These are phyloP conservation scores for Euwallacea similis DNA, from an alignment of 1,140 invertebrate species.

Conservation along the genomic window DNA sequence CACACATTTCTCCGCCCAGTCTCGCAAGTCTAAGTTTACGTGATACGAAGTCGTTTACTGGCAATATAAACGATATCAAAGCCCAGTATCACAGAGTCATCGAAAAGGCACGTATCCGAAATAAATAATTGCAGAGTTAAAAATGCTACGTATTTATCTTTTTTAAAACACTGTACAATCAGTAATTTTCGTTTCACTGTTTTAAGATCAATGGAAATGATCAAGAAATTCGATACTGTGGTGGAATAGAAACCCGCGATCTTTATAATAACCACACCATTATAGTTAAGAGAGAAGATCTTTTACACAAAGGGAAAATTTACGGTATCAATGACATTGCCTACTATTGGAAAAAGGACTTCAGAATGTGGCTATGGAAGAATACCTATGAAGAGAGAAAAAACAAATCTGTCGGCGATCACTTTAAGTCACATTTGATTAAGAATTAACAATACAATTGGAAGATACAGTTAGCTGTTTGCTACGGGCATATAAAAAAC, in stretches of 20 bases:
- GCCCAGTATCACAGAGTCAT: background rate
- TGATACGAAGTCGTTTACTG: constrained; percentile 39
- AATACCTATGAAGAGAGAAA: constrained; percentile 33
- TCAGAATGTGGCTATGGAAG: constrained; percentile 42
- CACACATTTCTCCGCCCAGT: constrained; percentile 20
- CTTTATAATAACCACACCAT: constrained; percentile 25
- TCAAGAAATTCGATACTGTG: constrained; percentile 9
- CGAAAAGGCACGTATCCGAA: constrained; percentile 3
- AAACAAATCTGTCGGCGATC: constrained; percentile 35
- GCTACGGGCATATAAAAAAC: too few relatives aligned
- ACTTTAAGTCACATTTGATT: constrained; percentile 11
- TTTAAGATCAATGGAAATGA: constrained; percentile 22
- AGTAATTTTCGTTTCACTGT: too few relatives aligned
- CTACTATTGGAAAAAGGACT: constrained; percentile 42
- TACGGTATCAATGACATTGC: constrained; percentile 37
- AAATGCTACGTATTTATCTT: background rate
- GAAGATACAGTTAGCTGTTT: too few relatives aligned
- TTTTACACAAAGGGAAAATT: constrained; percentile 27
- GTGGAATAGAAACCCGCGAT: constrained; percentile 39
- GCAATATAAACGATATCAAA: constrained; percentile 37
- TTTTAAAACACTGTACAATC: background rate
- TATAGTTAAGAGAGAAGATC: constrained; percentile 28
- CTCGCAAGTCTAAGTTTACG: constrained; percentile 32
- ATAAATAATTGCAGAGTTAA: background rate
- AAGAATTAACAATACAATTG: background rate